Conservation (phyloP, 2,797 vertebrate species). For the Lemur catta region DNA sequence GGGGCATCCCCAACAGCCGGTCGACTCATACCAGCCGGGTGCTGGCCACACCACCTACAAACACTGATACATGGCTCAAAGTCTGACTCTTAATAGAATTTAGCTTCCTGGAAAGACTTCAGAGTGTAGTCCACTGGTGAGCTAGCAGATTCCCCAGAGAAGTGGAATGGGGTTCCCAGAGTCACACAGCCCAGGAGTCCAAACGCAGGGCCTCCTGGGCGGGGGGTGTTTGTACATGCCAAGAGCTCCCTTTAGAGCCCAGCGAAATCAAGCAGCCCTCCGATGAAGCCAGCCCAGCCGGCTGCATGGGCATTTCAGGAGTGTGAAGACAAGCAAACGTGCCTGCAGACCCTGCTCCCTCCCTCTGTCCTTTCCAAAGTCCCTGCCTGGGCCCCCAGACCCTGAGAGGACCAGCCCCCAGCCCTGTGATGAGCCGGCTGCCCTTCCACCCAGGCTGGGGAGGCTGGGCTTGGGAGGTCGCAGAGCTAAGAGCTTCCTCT, state of each 20-base stretch:
- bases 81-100: background rate
- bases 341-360: too few relatives aligned
- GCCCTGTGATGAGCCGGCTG: background rate
- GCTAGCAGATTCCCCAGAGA: background rate
- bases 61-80: background rate
- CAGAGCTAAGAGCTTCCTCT: background rate
- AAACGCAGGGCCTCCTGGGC: background rate
- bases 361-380: background rate
- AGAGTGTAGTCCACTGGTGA: background rate
- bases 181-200: background rate
- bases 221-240: background rate
- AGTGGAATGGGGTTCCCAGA: background rate
- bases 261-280: background rate
- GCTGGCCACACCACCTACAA: background rate
- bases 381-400: background rate
- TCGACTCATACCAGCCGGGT: background rate
- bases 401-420: background rate
- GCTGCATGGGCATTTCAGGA: background rate
- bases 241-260: background rate
- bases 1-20: too few relatives aligned
- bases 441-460: background rate
- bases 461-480: background rate
- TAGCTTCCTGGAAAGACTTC: background rate
- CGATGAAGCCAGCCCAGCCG: background rate
- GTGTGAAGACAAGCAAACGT: accelerated